Evolutionary conservation across 2,888 invertebrate species (phyloP).

Genomic region (Digitonthophagus gazella): DNA sequence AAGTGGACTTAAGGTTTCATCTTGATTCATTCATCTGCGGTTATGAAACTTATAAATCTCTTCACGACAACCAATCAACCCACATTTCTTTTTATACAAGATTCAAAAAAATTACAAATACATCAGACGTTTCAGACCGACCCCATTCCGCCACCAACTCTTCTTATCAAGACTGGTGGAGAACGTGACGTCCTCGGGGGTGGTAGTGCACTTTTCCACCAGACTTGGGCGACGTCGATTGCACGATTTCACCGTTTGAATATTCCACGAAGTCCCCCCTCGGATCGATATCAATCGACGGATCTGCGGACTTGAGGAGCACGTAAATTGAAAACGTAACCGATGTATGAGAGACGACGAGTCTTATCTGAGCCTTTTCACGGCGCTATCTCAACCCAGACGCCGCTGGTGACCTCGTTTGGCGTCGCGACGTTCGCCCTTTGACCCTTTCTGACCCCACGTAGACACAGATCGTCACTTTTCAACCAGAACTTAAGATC

Average conservation of each 20-base stretch:
- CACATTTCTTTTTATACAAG: too few species aligned
- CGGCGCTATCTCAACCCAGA: not conserved
- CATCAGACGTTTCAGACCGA: not conserved
- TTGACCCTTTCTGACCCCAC: constrained; percentile 1
- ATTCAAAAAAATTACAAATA: not conserved
- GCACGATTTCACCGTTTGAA: constrained; percentile 1
- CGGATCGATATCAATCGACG: constrained; percentile 16
- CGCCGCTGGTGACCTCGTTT: not conserved
- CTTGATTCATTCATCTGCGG: too few species aligned
- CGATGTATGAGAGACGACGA: constrained; percentile 5
- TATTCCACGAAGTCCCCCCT: not conserved
- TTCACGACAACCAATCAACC: too few species aligned
- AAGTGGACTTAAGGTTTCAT: too few species aligned
- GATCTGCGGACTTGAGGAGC: constrained; percentile 7
- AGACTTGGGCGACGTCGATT: not conserved
- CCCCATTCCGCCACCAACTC: not conserved
- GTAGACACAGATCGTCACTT: not conserved
- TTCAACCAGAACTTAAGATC: not conserved
- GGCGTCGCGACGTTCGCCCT: constrained; percentile 4
- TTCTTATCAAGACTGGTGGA: not conserved
- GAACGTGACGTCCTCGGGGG: not conserved
- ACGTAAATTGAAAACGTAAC: constrained; percentile 16
- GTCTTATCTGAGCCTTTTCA: constrained; percentile 4
- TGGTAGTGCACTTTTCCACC: not conserved
- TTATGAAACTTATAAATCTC: too few species aligned